Evolutionary conservation across 2,113 vertebrate species (phyloP), one percentile per base, ranked within the genome.

Genomic region (Hystrix cristata): DNA sequence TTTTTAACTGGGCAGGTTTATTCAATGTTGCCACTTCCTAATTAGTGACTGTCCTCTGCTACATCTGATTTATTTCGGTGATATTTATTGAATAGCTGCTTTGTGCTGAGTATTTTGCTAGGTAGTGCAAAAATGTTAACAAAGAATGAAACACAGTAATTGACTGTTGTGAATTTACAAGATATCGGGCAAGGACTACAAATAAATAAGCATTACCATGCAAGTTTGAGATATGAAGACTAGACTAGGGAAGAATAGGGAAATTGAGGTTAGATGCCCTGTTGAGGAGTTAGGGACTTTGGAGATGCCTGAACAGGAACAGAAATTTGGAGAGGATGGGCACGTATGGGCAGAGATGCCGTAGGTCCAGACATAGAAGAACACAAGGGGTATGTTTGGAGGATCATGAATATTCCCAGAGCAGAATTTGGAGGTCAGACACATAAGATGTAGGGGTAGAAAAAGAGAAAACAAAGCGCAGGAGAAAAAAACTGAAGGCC

Each of bases 141-240:
- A 69, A n/a, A 55, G 23, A 84, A 80, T 69, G 83, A 93, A 93
- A 82, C 74, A 72, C 19, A 85, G 2, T 57, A 34, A 74, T 91
- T 96, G 86, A 46, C 13, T 34, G 64, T 91, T 87, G 53, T 59
- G 15, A 59, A 89, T 83, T 72, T 97, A 76, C 14, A 79, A 81
- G 7, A 72, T 91, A 59, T 11, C 62, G 16, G 13, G 19, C 25
- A 93, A 31, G 12, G 92, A 89, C 69, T 88, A 46, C 51, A 95
- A 92, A 79, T 78, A 64, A 76, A 25, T 86, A 95, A 96, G 67
- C 59, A 38, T 82, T 46, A 48, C 27, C 16, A 12, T 57, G 23
- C 21, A 88, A 38, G 59, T 64, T 48, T 80, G n/a, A 88, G 46
- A 8, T 81, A 19, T 60, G 23, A 67, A 95, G 53, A 71, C 5